phyloP scores from a whole-genome alignment of 64 coral and sea anemone genomes.

The Montipora foliosa region DNA sequence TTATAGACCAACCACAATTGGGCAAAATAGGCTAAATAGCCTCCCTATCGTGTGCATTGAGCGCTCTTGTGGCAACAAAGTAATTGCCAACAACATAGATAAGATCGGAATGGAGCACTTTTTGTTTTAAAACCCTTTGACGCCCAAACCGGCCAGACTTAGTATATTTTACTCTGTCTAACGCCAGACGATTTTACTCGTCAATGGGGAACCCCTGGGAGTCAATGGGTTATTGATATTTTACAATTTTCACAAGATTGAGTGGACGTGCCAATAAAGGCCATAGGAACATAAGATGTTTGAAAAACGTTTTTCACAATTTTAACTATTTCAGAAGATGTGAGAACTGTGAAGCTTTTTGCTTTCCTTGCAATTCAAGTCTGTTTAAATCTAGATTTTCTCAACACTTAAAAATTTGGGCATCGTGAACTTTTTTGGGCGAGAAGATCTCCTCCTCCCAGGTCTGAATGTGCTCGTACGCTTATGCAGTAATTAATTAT shows the following conservation, averaged over 20 bases:
- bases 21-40: not conserved
- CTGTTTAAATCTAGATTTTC: not conserved
- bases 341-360: not conserved
- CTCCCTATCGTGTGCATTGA: not conserved
- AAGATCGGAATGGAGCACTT: not conserved
- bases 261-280: not conserved
- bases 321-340: not conserved
- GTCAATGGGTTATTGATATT: not conserved
- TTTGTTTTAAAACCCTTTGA: not conserved
- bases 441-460: too few relatives aligned
- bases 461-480: too few relatives aligned
- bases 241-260: not conserved
- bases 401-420: too few relatives aligned
- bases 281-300: not conserved
- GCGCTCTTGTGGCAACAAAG: not conserved
- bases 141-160: too few relatives aligned
- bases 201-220: not conserved
- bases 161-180: too few relatives aligned
- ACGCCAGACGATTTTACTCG: too few relatives aligned
- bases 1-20: not conserved
- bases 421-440: too few relatives aligned
- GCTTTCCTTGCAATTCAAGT: not conserved
- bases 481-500: too few relatives aligned
- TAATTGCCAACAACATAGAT: not conserved
- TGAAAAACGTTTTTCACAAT: not conserved